Base-by-base conservation (phyloP, 2,797 vertebrate species). In the Hoplostethus atlanticus region DNA sequence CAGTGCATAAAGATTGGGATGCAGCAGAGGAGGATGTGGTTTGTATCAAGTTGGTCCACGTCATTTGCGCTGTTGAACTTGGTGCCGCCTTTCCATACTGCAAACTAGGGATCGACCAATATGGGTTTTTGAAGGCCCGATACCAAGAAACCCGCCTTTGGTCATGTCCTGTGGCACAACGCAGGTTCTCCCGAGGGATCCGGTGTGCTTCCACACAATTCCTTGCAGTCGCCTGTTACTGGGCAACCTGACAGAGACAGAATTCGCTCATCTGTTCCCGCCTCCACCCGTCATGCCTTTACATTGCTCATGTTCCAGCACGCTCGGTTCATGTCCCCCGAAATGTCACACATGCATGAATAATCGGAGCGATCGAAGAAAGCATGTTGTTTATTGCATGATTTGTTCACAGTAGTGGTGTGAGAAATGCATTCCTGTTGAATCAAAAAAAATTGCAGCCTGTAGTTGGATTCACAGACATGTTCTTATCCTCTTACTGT, bases 201-300 rank as follows among this genome's bases (percentile, higher is more conserved):
- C 85, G 89, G 85, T 76, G 79, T 50, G 34, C 72, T 84, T 81
- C 70, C 80, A 72, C 84, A 76, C 75, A 69, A 74, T 81, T 84
- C 75, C 68, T 67, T 11, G 46, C 67, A 83, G 71, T 79, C 71
- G 82, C 84, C 70, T 88, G 92, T 93, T 93, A 92, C 92, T 50
- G 84, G 86, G 92, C 90, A 92, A 92, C 88, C 84, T 83, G 73
- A 91, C 84, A 86, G 73, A 87, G 83, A 89, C 86, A 64, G 81
- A 87, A 85, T 79, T 80, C 84, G 81, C 80, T 91, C 90, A 89
- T 92, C 89, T 91, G 84, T 79, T 90, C 79, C 84, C 88, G 72
- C 90, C 91, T 85, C 87, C 88, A 83, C 65, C 69, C 79, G 28
- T 80, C 77, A 83, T 83, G 84, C 71, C 85, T 90, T 80, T 87